Base-by-base conservation (phyloP, 2,888 invertebrate species). In the Aromia moschata region DNA sequence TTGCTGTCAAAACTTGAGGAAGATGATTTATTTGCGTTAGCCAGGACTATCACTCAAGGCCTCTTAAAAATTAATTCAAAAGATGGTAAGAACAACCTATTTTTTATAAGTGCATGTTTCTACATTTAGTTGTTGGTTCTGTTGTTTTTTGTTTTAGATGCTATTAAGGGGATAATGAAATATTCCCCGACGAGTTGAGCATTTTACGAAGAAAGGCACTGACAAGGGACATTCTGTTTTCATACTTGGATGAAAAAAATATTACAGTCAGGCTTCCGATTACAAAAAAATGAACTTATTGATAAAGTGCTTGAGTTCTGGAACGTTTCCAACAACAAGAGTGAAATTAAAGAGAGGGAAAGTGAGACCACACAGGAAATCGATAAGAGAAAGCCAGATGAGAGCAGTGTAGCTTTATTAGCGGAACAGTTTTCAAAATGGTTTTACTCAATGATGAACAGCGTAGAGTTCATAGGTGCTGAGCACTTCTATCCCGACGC, bases 401-500 rank as follows among this genome's bases (percentile, higher is more conserved):
- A 58, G n/a, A 47, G 60, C 38, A 62, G 67, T 18, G 79, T 84
- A 38, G 75, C 83, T 67, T 62, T 80, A 25, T 74, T 87, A 68
- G 85, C 86, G 0, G 70, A 80, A n/a, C 80, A 85, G 65, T 87
- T 87, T 74, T 69, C 82, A 0, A 80, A 82, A 58, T 88, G 87
- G 87, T 87, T 85, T 73, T 88, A 84, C 59, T 62, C 71, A 2
- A 72, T 83, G 71, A 67, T 83, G 53, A 84, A 84, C 66, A 70
- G 74, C 1, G 72, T 77, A 46, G 75, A 74, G 16, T 58, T 64
- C 12, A 76, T 87, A 17, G 81, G 80, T 16, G 53, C 77, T 0
- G 80, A 82, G 18, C 86, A 87, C 71, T 86, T 87, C 67, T 87
- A 84, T 83, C 71, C 73, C 5, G 86, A 87, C 70, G 81, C 83